These are phyloP conservation scores for Coenonympha arcania DNA, from an alignment of 2,888 invertebrate species.

Conservation along the genomic window DNA sequence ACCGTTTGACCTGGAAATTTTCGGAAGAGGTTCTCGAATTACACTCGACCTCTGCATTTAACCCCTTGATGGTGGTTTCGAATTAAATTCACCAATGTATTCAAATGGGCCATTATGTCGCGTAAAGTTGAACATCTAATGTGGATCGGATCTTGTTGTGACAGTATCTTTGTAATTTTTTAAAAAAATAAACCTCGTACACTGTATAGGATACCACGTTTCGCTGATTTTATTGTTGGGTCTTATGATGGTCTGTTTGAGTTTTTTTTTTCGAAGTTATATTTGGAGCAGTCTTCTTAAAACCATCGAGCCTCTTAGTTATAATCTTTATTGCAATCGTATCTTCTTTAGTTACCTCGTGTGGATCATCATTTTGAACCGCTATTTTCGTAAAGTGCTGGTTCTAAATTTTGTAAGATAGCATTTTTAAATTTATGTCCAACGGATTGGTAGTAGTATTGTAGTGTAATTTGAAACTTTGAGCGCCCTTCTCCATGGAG, in stretches of 20 bases:
- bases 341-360: slow-evolving; percentile 11
- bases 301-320: slow-evolving; percentile 20
- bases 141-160: slow-evolving; percentile 37
- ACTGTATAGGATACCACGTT: slow-evolving; percentile 30
- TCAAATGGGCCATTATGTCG: slow-evolving; percentile 29
- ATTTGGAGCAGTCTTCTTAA: slow-evolving; percentile 7
- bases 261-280: slow-evolving; percentile 8
- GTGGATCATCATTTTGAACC: too few species aligned
- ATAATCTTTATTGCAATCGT: slow-evolving; percentile 29
- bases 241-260: slow-evolving; percentile 29
- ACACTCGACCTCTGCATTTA: slow-evolving; percentile 31
- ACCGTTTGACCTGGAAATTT: slow-evolving; percentile 31
- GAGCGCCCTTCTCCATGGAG: slow-evolving; percentile 10
- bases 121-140: slow-evolving; percentile 49
- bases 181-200: slow-evolving; percentile 39
- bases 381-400: not conserved
- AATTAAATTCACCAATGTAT: slow-evolving; percentile 45
- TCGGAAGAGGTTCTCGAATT: not conserved
- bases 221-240: slow-evolving; percentile 43
- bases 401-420: not conserved
- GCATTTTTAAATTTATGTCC: slow-evolving; percentile 17
- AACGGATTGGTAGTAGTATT: slow-evolving; percentile 20
- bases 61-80: slow-evolving; percentile 33
- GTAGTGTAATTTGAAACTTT: slow-evolving; percentile 26
- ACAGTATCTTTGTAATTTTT: slow-evolving; percentile 39